Percentiles rank a stretch among this genome's conserved stretches.
Evolutionary conservation across 2,888 invertebrate species (phyloP).

Genomic region (Tupiocoris notatus): DNA sequence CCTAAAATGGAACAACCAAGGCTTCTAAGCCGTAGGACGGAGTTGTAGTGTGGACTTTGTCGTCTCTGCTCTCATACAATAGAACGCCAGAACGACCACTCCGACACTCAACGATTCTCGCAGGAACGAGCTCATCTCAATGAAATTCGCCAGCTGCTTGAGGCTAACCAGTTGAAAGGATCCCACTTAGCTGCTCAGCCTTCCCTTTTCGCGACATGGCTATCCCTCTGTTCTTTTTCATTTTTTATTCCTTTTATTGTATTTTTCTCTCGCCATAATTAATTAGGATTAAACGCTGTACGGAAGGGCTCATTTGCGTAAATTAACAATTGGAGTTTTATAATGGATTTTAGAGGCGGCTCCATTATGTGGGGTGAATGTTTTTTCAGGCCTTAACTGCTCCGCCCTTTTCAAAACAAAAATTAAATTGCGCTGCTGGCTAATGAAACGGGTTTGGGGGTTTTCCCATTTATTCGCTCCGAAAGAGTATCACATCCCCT

Average conservation of each 20-base stretch:
- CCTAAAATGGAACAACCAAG: background rate
- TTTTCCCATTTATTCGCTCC: no score
- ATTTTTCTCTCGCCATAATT: background rate
- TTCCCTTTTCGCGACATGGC: background rate
- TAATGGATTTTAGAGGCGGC: background rate
- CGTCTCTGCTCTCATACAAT: background rate
- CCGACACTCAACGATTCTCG: background rate
- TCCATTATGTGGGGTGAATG: background rate
- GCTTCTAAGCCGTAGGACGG: no score
- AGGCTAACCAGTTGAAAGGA: background rate
- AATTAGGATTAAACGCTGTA: slow-evolving; percentile 20
- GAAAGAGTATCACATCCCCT: no score
- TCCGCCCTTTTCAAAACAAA: background rate
- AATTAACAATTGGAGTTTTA: slow-evolving; percentile 9
- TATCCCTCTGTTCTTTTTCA: slow-evolving; percentile 1
- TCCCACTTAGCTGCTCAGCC: background rate
- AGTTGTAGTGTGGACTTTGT: background rate
- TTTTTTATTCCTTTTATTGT: slow-evolving; percentile 7
- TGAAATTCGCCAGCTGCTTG: background rate
- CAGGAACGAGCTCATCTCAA: background rate
- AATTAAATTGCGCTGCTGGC: background rate
- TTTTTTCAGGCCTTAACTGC: background rate
- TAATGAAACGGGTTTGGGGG: background rate
- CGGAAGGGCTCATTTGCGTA: slow-evolving; percentile 8
- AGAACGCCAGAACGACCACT: background rate